phyloP scores from a whole-genome alignment of 2,888 invertebrate species.

The Agrilus mali region DNA sequence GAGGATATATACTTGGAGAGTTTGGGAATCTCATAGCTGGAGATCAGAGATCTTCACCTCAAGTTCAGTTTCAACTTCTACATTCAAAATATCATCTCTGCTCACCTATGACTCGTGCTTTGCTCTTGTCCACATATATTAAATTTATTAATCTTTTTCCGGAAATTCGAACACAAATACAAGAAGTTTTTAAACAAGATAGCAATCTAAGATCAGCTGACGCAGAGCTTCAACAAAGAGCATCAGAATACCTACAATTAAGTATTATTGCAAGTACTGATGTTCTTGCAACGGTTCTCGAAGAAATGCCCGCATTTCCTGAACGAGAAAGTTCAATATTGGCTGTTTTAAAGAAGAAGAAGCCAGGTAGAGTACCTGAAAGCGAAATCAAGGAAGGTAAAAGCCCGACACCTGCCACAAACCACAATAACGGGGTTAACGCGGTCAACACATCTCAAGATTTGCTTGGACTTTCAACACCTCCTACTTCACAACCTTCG shows the following conservation, averaged over 20 bases:
- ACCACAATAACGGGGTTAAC: constrained; percentile 36
- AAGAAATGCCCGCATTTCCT: constrained; percentile 99
- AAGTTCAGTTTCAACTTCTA: constrained; percentile 93
- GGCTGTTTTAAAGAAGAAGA: constrained; percentile 96
- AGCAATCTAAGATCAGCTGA: constrained; percentile 95
- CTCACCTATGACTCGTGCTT: constrained; percentile 91
- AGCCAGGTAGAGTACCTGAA: constrained; percentile 88
- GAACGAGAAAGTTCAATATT: constrained; percentile 96
- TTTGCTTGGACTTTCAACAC: constrained; percentile 77
- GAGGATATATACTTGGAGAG: constrained; percentile 97
- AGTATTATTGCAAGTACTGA: constrained; percentile 94
- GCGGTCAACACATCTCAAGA: constrained; percentile 50
- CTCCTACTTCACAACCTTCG: constrained; percentile 55
- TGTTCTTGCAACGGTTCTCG: constrained; percentile 93
- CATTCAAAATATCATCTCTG: constrained; percentile 99
- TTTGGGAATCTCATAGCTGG: constrained; percentile 99
- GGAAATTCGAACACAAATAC: constrained; percentile 86
- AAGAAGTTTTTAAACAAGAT: constrained; percentile 87
- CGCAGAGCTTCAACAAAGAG: constrained; percentile 95
- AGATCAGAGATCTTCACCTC: constrained; percentile 91
- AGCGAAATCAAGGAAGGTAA: constrained; percentile 73
- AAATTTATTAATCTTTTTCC: constrained; percentile 99
- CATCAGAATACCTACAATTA: constrained; percentile 93
- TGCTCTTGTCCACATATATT: constrained; percentile 94
- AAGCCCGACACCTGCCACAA: constrained; percentile 50